A percentile compares a stretch with the other conserved stretches of the same genome.
Conservation (phyloP, 2,113 vertebrate species). For the Galeopterus variegatus region DNA sequence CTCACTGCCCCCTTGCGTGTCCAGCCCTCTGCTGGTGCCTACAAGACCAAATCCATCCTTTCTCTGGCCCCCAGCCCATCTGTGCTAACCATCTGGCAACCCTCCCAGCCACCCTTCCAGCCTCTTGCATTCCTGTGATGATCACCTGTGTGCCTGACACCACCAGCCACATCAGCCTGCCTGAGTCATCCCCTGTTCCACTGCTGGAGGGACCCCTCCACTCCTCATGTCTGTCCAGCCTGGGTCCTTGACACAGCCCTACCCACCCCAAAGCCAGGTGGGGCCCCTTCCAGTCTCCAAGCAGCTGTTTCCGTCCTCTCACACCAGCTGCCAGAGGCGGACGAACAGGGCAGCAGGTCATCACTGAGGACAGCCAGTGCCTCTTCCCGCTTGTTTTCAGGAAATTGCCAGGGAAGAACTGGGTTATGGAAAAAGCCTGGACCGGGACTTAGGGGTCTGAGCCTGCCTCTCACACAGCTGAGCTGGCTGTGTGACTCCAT, state of each 20-base stretch:
- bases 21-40: background rate
- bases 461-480: background rate
- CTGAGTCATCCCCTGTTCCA: background rate
- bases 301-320: slow-evolving; percentile 79
- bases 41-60: background rate
- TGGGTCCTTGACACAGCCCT: background rate
- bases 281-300: background rate
- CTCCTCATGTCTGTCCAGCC: background rate
- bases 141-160: background rate
- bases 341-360: background rate
- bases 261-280: background rate
- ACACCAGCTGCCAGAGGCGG: background rate
- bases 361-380: slow-evolving; percentile 30
- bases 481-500: background rate
- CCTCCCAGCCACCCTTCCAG: background rate
- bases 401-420: slow-evolving; percentile 62
- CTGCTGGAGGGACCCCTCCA: background rate
- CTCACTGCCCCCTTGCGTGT: background rate
- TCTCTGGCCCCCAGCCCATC: background rate
- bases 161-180: background rate
- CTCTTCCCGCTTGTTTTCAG: slow-evolving; percentile 74
- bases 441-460: background rate
- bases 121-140: background rate
- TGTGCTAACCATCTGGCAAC: background rate
- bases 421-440: slow-evolving; percentile 40